Evolutionary conservation across 2,797 vertebrate species (phyloP).

Genomic region (Intellagama lesueurii): DNA sequence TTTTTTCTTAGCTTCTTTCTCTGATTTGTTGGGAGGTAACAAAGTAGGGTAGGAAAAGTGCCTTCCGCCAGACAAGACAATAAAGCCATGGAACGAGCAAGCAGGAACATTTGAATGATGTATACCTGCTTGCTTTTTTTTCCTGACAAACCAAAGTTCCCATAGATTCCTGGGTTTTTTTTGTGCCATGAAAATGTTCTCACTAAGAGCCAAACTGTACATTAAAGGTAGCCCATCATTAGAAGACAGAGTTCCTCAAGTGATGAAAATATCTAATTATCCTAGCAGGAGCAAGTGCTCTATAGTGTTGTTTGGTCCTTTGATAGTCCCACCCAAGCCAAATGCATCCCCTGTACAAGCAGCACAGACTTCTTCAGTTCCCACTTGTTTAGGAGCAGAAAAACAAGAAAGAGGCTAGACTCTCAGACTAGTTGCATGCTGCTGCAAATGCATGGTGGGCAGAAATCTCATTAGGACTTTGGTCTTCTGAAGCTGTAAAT

Average conservation of each 20-base stretch:
- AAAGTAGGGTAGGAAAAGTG: not conserved
- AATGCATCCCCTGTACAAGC: not conserved
- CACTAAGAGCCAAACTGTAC: not conserved
- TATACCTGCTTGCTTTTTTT: no score
- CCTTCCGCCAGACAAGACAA: not conserved
- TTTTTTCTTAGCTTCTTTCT: not conserved
- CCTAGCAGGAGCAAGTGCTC: no score
- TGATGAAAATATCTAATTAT: no score
- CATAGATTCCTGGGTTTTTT: not conserved
- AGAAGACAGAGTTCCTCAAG: no score
- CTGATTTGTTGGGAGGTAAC: not conserved
- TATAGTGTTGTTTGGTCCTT: no score
- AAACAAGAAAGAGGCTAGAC: not conserved
- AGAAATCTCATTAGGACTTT: not conserved
- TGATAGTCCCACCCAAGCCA: not conserved
- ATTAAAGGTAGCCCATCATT: no score
- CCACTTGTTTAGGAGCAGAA: no score
- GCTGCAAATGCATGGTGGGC: not conserved
- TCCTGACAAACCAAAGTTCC: not conserved
- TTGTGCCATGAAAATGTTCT: no score
- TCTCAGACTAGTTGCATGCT: not conserved
- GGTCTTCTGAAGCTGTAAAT: not conserved
- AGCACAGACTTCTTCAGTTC: not conserved
- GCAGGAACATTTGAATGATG: no score
- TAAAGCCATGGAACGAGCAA: not conserved